Evolutionary conservation across 2,797 vertebrate species (phyloP).

Genomic region (Phrynocephalus guinanensis): DNA sequence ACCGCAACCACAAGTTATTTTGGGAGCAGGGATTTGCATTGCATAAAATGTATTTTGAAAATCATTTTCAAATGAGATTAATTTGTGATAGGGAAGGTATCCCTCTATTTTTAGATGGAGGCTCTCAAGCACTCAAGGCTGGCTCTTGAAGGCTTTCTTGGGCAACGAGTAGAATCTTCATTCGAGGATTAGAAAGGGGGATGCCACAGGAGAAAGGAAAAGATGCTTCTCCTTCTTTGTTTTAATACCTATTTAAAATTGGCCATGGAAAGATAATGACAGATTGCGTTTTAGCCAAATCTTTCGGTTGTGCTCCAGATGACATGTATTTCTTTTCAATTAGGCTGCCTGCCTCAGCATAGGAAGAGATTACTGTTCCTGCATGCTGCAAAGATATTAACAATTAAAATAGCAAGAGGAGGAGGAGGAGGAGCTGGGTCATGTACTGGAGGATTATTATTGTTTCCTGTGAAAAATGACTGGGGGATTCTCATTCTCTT

Average conservation of each 20-base stretch:
- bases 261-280: slow-evolving; percentile 68
- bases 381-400: slow-evolving; percentile 68
- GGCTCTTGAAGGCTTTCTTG: slow-evolving; percentile 64
- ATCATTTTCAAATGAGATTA: slow-evolving; percentile 77
- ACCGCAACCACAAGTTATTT: slow-evolving; percentile 72
- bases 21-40: slow-evolving; percentile 70
- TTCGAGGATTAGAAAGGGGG: slow-evolving; percentile 59
- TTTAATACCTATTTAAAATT: slow-evolving; percentile 73
- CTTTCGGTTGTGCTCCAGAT: slow-evolving; percentile 66
- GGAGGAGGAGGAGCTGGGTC: background rate
- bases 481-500: slow-evolving; percentile 47
- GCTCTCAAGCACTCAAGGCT: slow-evolving; percentile 64
- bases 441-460: slow-evolving; percentile 47
- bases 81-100: slow-evolving; percentile 71
- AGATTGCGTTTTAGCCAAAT: slow-evolving; percentile 65
- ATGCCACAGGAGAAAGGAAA: slow-evolving; percentile 64
- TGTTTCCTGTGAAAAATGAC: slow-evolving; percentile 51
- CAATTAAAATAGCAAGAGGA: slow-evolving; percentile 59
- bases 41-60: slow-evolving; percentile 74
- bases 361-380: slow-evolving; percentile 60
- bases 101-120: slow-evolving; percentile 70
- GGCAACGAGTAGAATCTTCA: slow-evolving; percentile 64
- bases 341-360: slow-evolving; percentile 64
- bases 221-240: slow-evolving; percentile 58
- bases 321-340: slow-evolving; percentile 74